A percentile compares a stretch with the other conserved stretches of the same genome.
Evolutionary conservation across 2,797 vertebrate species (phyloP).

Genomic region (Thalassophryne amazonica): DNA sequence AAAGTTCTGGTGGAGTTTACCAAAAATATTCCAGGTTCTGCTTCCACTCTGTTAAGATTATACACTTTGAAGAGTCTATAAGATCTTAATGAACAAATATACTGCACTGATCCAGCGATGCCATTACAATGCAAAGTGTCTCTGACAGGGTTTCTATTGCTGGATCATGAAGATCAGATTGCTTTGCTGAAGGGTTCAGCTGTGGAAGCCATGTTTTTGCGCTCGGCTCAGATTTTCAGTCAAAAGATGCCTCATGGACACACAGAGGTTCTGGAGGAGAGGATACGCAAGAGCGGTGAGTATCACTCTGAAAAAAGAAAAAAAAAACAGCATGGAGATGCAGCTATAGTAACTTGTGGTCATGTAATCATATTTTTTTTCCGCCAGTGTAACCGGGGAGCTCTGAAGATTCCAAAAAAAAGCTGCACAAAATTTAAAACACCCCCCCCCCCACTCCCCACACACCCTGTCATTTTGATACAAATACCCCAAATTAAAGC

Average conservation of each 20-base stretch:
- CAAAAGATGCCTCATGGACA: constrained; percentile 87
- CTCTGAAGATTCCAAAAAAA: no score
- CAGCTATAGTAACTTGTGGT: no score
- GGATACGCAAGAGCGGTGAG: constrained; percentile 93
- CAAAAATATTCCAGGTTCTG: constrained; percentile 93
- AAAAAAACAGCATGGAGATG: no score
- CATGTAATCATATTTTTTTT: no score
- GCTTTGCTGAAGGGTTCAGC: constrained; percentile 96
- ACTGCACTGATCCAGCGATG: neutral
- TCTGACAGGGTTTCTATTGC: constrained; percentile 87
- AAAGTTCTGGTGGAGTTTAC: constrained; percentile 98
- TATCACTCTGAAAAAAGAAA: neutral
- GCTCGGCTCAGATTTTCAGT: constrained; percentile 93
- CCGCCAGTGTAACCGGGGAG: no score
- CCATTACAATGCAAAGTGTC: neutral
- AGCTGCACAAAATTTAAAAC: no score
- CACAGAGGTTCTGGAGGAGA: constrained; percentile 86
- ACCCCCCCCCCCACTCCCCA: no score
- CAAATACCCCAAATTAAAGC: no score
- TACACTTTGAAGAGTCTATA: neutral
- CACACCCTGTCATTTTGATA: no score
- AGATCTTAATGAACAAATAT: neutral
- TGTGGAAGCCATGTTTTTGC: constrained; percentile 97
- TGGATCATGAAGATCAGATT: constrained; percentile 98
- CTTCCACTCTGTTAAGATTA: neutral